phyloP scores from a whole-genome alignment of 2,888 invertebrate genomes.

The Oscheius sp. region DNA sequence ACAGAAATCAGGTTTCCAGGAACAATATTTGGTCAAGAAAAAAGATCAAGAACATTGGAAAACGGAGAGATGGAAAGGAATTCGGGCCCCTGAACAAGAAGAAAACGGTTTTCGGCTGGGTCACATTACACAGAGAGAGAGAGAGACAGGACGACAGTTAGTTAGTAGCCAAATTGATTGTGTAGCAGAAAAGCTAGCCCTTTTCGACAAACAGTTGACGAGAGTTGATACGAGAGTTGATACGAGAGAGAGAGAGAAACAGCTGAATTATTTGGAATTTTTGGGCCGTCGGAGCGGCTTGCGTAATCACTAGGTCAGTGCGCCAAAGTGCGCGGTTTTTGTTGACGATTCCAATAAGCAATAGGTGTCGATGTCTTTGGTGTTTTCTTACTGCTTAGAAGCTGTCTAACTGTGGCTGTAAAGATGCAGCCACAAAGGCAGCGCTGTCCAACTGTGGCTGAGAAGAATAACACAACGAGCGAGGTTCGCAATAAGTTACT shows the following conservation, averaged over 20 bases:
- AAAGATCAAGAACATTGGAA: neutral
- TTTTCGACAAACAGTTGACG: neutral
- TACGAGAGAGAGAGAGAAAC: neutral
- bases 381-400: no score
- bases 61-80: neutral
- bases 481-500: no score
- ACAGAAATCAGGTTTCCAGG: neutral
- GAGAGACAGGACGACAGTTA: no score
- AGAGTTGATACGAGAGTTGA: neutral
- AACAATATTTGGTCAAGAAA: neutral
- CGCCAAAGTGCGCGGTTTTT: no score
- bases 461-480: no score
- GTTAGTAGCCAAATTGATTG: slow-evolving; percentile 9
- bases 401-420: no score
- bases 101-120: slow-evolving; percentile 15
- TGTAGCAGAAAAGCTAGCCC: slow-evolving; percentile 3
- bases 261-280: neutral
- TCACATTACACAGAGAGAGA: slow-evolving; percentile 6
- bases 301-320: no score
- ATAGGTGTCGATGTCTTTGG: no score
- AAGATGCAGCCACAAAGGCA: no score
- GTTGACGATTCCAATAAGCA: no score
- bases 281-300: no score
- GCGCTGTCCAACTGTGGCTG: no score
- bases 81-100: neutral